phyloP scores from a whole-genome alignment of 2,888 invertebrate species.

The Amblyteles armatorius region DNA sequence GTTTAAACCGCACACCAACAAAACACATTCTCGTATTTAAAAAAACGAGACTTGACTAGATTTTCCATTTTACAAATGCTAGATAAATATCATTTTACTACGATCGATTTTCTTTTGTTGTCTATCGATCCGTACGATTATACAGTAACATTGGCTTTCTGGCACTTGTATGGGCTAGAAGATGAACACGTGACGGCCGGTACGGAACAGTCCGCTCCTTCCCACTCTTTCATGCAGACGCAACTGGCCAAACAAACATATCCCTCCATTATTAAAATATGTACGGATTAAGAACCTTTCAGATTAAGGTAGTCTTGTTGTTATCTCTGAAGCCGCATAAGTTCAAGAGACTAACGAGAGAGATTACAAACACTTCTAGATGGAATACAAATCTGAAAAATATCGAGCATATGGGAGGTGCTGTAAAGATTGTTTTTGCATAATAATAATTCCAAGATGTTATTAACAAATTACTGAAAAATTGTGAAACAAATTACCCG shows the following conservation, averaged over 20 bases:
- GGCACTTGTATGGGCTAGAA: conserved; percentile 71
- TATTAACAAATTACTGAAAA: too few species aligned
- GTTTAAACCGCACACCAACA: conserved; percentile 10
- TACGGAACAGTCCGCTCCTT: conserved; percentile 86
- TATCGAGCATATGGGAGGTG: too few species aligned
- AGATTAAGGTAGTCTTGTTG: too few species aligned
- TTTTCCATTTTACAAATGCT: conserved; percentile 20
- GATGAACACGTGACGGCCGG: conserved; percentile 72
- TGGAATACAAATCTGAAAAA: too few species aligned
- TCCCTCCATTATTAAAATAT: conserved; percentile 26
- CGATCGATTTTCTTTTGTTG: conserved; percentile 19
- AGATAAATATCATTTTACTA: conserved; percentile 59
- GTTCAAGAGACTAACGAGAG: too few species aligned
- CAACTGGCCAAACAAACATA: conserved; percentile 85
- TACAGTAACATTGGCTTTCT: conserved; percentile 67
- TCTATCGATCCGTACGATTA: conserved; percentile 36
- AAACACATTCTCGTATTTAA: conserved; percentile 28
- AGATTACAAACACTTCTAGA: too few species aligned
- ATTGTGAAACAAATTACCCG: too few species aligned
- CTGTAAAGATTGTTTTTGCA: too few species aligned
- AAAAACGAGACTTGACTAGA: conserved; percentile 33
- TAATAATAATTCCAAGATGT: too few species aligned
- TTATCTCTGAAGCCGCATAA: too few species aligned
- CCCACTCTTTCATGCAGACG: conserved; percentile 90
- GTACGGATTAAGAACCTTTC: not conserved